Base-by-base conservation (phyloP, 2,888 invertebrate species). In the Thalpophila matura region DNA sequence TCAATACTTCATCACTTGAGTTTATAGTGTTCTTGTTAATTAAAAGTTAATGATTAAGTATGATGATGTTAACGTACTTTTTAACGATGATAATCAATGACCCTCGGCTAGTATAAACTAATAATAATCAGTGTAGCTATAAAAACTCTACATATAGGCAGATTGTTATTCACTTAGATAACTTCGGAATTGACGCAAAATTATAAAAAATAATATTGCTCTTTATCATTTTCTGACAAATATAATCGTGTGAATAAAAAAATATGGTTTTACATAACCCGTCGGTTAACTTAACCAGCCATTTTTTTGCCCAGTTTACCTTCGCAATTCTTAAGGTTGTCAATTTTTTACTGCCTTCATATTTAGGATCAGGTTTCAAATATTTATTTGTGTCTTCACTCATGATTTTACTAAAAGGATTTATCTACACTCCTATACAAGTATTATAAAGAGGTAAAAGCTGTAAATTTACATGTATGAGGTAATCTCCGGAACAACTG, bases 261-360 rank as follows among this genome's bases (percentile, higher is more conserved):
- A 40, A 54, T 38, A 9, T 1, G 14, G 26, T 47, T 33, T 54
- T 29, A 16, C 9, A 38, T 45, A 72, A 67, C 56, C 40, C 12
- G 65, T 51, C 5, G 40, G 27, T 54, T 33, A n/a, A 27, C 2
- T 35, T 3, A 38, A 29, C 10, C 14, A 16, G 43, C n/a, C 6
- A 18, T 42, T 43, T 53, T n/a, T 29, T 42, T 47, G n/a, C 10
- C 27, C 18, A 16, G 53, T 46, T 57, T 57, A 14, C 73, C 73
- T 62, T 50, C 67, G 46, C 12, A 20, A 14, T 16, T 62, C n/a
- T 10, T 40, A 27, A 40, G 14, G 27, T 40, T 55, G 26, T 14
- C 3, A 40, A 7, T 42, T 53, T 42, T 43, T 60, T 40, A 16
- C n/a, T 4, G 27, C n/a, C 10, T 35, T n/a, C 26, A 18, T 62